Evolutionary conservation across 2,888 invertebrate species (phyloP).

Genomic region (Netelia virgata): DNA sequence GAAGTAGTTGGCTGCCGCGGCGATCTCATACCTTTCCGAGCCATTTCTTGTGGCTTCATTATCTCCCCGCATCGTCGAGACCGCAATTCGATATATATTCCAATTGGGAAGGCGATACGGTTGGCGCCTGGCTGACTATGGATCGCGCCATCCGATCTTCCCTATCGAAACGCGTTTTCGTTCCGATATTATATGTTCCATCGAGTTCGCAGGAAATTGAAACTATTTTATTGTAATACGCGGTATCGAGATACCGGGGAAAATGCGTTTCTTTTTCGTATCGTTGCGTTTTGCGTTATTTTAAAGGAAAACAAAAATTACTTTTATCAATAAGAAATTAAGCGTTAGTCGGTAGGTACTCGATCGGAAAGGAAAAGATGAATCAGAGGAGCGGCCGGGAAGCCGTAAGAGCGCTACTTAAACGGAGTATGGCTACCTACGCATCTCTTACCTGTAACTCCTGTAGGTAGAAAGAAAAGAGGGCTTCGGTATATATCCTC

Average conservation of each 20-base stretch:
- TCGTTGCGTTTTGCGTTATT: background rate
- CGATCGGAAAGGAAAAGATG: background rate
- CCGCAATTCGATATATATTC: slow-evolving; percentile 61
- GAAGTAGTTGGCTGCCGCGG: slow-evolving; percentile 19
- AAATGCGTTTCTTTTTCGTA: background rate
- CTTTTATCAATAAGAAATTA: background rate
- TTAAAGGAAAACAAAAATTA: background rate
- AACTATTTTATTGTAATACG: background rate
- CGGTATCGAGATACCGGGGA: background rate
- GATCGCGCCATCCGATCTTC: slow-evolving; percentile 42
- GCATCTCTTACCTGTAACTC: slow-evolving; percentile 53
- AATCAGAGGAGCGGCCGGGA: background rate
- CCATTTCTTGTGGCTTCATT: slow-evolving; percentile 64
- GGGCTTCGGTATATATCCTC: slow-evolving; percentile 62
- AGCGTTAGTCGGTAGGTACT: background rate
- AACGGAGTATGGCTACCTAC: slow-evolving; percentile 62
- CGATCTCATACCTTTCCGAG: slow-evolving; percentile 44
- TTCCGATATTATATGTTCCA: slow-evolving; percentile 28
- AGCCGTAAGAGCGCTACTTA: slow-evolving; percentile 36
- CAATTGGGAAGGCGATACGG: slow-evolving; percentile 49
- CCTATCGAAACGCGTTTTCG: slow-evolving; percentile 12
- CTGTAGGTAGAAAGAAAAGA: slow-evolving; percentile 54
- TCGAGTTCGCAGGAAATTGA: slow-evolving; percentile 26
- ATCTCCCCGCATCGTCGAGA: slow-evolving; percentile 45
- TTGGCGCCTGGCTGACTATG: slow-evolving; percentile 50